Evolutionary conservation across 2,113 vertebrate species (phyloP).

Genomic region (Chloropsis hardwickii): DNA sequence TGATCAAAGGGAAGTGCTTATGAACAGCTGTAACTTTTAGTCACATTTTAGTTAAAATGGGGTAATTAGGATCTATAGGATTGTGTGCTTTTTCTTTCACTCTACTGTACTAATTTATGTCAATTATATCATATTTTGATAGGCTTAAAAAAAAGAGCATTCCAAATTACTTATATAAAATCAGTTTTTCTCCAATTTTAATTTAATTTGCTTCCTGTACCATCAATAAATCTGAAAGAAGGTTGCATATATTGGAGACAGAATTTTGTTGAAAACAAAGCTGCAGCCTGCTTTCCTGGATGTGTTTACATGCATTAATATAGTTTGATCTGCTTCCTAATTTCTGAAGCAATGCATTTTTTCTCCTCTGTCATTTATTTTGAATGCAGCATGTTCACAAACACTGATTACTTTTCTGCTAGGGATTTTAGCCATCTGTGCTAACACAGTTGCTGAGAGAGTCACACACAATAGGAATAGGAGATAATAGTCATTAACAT

Average conservation of each 20-base stretch:
- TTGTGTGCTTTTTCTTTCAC: not conserved
- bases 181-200: not conserved
- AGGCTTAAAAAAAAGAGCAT: not conserved
- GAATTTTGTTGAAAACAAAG: not conserved
- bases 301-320: slow-evolving; percentile 1
- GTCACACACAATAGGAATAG: slow-evolving; percentile 40
- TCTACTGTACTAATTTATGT: not conserved
- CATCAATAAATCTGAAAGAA: not conserved
- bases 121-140: not conserved
- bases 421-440: slow-evolving; percentile 67
- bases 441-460: slow-evolving; percentile 48
- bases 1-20: not conserved
- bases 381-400: slow-evolving; percentile 42
- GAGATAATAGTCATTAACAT: slow-evolving; percentile 64
- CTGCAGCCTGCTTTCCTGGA: not conserved
- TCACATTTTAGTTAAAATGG: not conserved
- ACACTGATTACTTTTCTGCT: slow-evolving; percentile 59
- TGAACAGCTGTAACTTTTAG: not conserved
- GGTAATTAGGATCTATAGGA: not conserved
- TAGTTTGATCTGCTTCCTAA: slow-evolving; percentile 49
- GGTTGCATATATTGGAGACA: not conserved
- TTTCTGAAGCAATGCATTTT: slow-evolving; percentile 16
- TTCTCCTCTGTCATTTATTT: slow-evolving; percentile 51
- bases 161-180: not conserved
- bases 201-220: not conserved